phyloP scores from a whole-genome alignment of 2,888 invertebrate genomes.

The Trichopoda pennipes region DNA sequence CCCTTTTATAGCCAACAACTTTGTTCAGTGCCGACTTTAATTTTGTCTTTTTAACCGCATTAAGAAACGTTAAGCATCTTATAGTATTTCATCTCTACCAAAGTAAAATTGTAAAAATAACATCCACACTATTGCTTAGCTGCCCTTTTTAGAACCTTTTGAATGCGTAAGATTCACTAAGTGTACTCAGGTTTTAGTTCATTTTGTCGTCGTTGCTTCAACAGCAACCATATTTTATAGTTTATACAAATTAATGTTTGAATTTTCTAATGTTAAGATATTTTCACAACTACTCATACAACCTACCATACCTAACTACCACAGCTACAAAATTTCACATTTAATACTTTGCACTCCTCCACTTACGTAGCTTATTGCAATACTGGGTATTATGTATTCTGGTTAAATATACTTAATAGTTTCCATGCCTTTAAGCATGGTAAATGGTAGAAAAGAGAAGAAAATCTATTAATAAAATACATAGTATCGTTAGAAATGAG shows the following conservation, averaged over 20 bases:
- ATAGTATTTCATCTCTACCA: too few species aligned
- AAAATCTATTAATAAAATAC: not conserved
- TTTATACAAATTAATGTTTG: not conserved
- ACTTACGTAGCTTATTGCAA: conserved; percentile 4
- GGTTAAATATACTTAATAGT: not conserved
- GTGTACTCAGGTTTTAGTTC: too few species aligned
- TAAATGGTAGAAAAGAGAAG: conserved; percentile 15
- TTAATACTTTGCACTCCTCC: not conserved
- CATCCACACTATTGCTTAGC: too few species aligned
- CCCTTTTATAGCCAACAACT: too few species aligned
- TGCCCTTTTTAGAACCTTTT: too few species aligned
- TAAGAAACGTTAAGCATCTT: too few species aligned
- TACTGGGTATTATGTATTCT: conserved; percentile 34
- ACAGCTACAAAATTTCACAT: conserved; percentile 17
- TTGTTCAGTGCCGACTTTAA: too few species aligned
- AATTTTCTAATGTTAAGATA: conserved; percentile 12
- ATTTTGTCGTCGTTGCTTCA: too few species aligned
- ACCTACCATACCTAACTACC: conserved; percentile 18
- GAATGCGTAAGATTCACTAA: too few species aligned
- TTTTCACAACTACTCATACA: conserved; percentile 45
- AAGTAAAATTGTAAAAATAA: too few species aligned
- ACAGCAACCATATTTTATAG: too few species aligned
- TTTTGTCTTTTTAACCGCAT: too few species aligned
- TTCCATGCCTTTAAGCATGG: not conserved
- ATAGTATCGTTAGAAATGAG: not conserved